Base-by-base conservation (phyloP, 2,888 invertebrate genomes). In the Meganola albula region DNA sequence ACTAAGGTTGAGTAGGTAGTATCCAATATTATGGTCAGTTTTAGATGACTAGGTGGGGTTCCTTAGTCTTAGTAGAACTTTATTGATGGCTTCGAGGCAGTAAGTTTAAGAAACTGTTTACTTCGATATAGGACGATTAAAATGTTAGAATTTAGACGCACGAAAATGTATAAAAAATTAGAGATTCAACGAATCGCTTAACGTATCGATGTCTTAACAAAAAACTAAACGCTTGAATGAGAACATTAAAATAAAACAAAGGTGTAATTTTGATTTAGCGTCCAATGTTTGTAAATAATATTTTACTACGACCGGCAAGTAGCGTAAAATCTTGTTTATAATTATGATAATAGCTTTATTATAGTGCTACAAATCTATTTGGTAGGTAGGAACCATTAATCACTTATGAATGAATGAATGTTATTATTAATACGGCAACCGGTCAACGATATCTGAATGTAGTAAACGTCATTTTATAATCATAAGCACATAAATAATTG, bases 401-500 rank as follows among this genome's bases (percentile, higher is more conserved):
- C 78, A 80, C 65, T 78, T 72, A 73, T 74, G 77, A 77, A 82
- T 80, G 74, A 74, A 76, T 76, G 72, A 70, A 72, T 74, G 77
- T 75, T 82, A 74, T 78, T 80, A 78, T 75, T 74, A 20, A 77
- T 65, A 60, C 72, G 61, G 67, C 63, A 65, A 69, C 74, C 78
- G 80, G 78, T 77, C 78, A 77, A 75, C 72, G 82, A 74, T 84
- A 83, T 82, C 78, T 63, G 68, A 71, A 70, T 72, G 74, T 73
- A 71, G 72, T 77, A 74, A 73, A 82, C 83, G 80, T 84, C 83
- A 83, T 73, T 83, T 83, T 73, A 80, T 82, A 82, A 84, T 83
- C 79, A 82, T 80, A 79, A 78, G 74, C 75, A 78, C 78, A 75
- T 84, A 82, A 83, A 83, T 83, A 83, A 79, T 82, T 74, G 76